A percentile compares a stretch with the other conserved stretches of the same genome.
Conservation (phyloP, 2,797 vertebrate genomes). For the Todus mexicanus region DNA sequence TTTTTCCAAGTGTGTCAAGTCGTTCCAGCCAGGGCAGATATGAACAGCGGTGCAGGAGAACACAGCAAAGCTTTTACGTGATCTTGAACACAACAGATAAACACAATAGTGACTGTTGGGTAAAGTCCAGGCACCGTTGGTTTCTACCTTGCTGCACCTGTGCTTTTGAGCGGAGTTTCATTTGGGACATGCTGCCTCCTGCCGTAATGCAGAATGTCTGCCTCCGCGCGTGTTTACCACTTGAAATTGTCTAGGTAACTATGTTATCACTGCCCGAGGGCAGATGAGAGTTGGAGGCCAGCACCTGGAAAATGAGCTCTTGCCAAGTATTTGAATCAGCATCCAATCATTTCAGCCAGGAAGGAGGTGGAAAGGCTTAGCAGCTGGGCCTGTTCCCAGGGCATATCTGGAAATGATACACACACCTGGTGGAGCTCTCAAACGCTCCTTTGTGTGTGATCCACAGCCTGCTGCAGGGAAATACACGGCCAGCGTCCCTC, state of each 20-base stretch:
- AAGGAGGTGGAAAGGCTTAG: background rate
- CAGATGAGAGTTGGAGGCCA: background rate
- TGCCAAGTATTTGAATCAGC: background rate
- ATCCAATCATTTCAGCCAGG: background rate
- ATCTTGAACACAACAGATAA: background rate
- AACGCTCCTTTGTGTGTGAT: background rate
- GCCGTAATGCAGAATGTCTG: background rate
- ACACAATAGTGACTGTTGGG: background rate
- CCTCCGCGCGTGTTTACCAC: fast-evolving
- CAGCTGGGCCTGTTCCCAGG: background rate
- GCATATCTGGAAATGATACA: background rate
- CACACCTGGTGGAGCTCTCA: background rate
- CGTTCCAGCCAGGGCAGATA: background rate
- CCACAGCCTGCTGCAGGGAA: background rate
- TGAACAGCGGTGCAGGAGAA: background rate
- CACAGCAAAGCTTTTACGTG: background rate
- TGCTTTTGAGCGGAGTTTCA: background rate
- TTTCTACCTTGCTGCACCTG: background rate
- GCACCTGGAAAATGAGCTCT: background rate
- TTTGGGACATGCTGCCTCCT: background rate
- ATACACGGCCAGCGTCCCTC: background rate
- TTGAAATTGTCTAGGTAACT: background rate
- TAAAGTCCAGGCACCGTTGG: background rate
- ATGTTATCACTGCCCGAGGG: background rate
- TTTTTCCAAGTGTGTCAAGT: background rate